Evolutionary conservation across 2,797 vertebrate genomes (phyloP).

Genomic region (Macropodus opercularis): DNA sequence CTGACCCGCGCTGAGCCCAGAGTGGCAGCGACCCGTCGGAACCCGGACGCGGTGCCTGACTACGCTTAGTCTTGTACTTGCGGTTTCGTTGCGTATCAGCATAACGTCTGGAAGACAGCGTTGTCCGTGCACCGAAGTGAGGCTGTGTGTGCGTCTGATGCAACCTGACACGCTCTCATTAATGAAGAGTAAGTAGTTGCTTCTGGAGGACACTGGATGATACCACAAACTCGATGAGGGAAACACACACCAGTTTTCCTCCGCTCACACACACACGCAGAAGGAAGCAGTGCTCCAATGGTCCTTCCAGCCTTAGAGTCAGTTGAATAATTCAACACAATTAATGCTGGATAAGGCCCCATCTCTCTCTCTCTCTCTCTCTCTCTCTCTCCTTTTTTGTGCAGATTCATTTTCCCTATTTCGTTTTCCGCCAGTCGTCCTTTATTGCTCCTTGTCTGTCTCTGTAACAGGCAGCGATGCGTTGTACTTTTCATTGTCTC

Average conservation of each 20-base stretch:
- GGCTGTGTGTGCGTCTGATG: constrained; percentile 17
- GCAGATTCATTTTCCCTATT: constrained; percentile 19
- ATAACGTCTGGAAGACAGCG: neutral
- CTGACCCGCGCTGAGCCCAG: no score
- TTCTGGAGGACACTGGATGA: constrained; percentile 38
- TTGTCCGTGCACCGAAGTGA: neutral
- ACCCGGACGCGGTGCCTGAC: no score
- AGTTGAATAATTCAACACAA: constrained; percentile 76
- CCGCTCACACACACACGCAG: constrained; percentile 10
- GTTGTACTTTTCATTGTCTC: neutral
- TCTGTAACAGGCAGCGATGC: neutral
- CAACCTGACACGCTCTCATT: constrained; percentile 46
- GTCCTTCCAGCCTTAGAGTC: constrained; percentile 49
- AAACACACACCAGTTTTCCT: constrained; percentile 1
- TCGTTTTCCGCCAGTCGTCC: constrained; percentile 19
- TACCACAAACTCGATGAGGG: constrained; percentile 15
- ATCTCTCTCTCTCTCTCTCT: constrained; percentile 36
- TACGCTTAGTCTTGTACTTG: no score
- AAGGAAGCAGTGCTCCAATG: constrained; percentile 43
- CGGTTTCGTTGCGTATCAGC: no score
- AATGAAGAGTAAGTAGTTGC: constrained; percentile 55
- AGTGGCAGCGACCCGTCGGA: no score
- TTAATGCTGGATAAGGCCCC: constrained; percentile 65
- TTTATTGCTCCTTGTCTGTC: constrained; percentile 2
- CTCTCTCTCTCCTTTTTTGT: constrained; percentile 36